Base-by-base conservation (phyloP, 2,888 invertebrate species). In the Galerucella pusilla region DNA sequence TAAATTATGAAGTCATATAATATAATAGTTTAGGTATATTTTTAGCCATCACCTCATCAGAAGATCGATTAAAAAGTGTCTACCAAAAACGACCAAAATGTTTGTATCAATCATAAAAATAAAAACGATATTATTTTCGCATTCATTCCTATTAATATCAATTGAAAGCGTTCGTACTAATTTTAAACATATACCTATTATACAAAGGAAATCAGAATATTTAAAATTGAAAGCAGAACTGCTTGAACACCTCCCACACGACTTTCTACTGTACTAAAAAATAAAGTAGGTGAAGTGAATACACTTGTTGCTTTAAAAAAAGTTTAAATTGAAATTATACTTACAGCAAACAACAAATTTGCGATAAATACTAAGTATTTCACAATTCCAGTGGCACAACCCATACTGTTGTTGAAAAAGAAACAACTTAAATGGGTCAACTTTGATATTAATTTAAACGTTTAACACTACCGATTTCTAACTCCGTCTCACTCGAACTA, bases 271-370 rank as follows among this genome's bases (percentile, higher is more conserved):
- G 35, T 42, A 42, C 49, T 49, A 49, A 12, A 57, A 20, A 20
- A 57, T 57, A 57, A 65, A 20, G 16, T 45, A 45, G 20, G 20
- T 46, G 20, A 20, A 42, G 12, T 42, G 1, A 10, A 64, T 70
- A 28, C 78, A 80, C 79, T 79, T 80, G 80, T 80, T 80, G 79
- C 75, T 61, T 76, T 16, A 71, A 65, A 11, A 20, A 60, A 45
- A 14, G 14, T 66, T 9, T 52, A 59, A 45, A 46, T 1, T 46
- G 20, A 46, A 9, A n/a, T 7, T 35, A 14, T 57, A 93, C 94
- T 93, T 88, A 94, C 94, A 90, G 93, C 93, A 85, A 94, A 93
- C 77, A 94, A 82, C 82, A 94, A 86, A 79, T 88, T 88, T 77
- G 87, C 85, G 54, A 88, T 71, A 77, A 88, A 88, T 68, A 88